Percentiles rank a stretch among this genome's conserved stretches.
These are phyloP conservation scores for Acanthaster planci DNA, from an alignment of 35 echinoderm and acorn worm genomes.

Conservation along the genomic window DNA sequence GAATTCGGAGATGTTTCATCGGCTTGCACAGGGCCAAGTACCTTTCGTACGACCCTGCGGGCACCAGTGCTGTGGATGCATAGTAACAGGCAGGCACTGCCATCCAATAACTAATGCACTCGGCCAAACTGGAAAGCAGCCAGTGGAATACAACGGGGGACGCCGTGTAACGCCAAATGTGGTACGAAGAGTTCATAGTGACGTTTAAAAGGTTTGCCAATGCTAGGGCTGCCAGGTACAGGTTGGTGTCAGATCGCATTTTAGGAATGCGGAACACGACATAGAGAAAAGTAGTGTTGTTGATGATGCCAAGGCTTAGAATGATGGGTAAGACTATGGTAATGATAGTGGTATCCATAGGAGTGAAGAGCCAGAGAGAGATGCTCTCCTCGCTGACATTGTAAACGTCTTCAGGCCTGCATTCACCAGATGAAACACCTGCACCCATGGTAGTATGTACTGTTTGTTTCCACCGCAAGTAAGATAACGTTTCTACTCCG, in stretches of 20 bases:
- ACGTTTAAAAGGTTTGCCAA: neutral
- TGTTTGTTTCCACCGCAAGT: too few species aligned
- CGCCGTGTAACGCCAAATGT: neutral
- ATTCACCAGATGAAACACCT: too few species aligned
- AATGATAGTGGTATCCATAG: neutral
- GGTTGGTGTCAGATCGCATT: neutral
- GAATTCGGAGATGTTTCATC: neutral
- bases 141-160: neutral
- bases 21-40: neutral
- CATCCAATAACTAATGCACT: neutral
- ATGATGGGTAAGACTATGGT: slow-evolving; percentile 1
- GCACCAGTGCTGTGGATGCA: slow-evolving; percentile 9
- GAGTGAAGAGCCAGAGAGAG: neutral
- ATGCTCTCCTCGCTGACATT: too few species aligned
- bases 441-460: too few species aligned
- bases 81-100: neutral
- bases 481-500: too few species aligned
- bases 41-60: neutral
- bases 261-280: slow-evolving; percentile 7
- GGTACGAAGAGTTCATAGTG: neutral
- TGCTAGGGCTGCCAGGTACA: neutral
- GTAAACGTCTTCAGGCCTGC: too few species aligned
- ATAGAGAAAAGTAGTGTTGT: neutral
- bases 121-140: neutral
- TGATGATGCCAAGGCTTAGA: neutral